A percentile compares a stretch with the other conserved stretches of the same genome.
Conservation (phyloP, 2,888 invertebrate genomes). For the Sinelater perroti region DNA sequence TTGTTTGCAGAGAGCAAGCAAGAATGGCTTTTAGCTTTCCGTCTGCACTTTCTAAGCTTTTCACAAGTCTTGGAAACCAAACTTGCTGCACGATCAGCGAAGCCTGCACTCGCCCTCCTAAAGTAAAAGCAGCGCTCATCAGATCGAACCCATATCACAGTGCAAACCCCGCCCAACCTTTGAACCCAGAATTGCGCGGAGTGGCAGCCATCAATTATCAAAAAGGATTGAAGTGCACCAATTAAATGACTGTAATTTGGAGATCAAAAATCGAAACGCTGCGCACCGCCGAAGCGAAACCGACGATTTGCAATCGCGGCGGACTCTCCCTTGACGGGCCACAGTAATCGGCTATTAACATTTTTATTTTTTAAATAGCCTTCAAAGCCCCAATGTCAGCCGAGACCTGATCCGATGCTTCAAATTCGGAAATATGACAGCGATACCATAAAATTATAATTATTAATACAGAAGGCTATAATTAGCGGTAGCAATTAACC, state of each 20-base stretch:
- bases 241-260: conserved; percentile 45
- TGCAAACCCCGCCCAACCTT: conserved; percentile 46
- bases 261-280: conserved; percentile 38
- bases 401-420: not conserved
- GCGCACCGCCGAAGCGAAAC: conserved; percentile 18
- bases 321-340: conserved; percentile 9
- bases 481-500: not conserved
- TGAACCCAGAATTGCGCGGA: conserved; percentile 40
- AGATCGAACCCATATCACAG: conserved; percentile 44
- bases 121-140: conserved; percentile 21
- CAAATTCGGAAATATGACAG: not conserved
- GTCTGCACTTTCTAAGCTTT: too few species aligned
- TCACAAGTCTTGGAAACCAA: too few species aligned
- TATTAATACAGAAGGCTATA: not conserved
- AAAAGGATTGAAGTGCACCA: conserved; percentile 46
- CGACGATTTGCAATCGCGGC: conserved; percentile 16
- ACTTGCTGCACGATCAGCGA: too few species aligned
- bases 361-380: conserved; percentile 21
- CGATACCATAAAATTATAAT: not conserved
- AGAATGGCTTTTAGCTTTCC: too few species aligned
- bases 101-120: too few species aligned
- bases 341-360: conserved; percentile 30
- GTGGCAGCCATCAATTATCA: conserved; percentile 47
- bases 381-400: conserved; percentile 10
- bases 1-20: too few species aligned